Evolutionary conservation across 2,888 invertebrate genomes (phyloP).

Genomic region (Blastobasis adustella): DNA sequence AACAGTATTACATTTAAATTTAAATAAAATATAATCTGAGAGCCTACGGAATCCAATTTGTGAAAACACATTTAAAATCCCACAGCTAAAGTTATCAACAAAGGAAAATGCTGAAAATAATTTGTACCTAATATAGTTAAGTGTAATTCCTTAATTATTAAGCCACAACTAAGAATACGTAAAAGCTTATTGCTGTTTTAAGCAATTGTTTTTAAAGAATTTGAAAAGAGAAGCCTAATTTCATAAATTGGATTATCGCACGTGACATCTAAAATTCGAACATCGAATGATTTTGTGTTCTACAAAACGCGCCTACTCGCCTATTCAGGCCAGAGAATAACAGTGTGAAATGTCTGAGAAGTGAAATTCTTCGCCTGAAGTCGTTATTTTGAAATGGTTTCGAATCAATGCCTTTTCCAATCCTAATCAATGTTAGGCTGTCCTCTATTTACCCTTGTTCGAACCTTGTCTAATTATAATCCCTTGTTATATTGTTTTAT

Average conservation of each 20-base stretch:
- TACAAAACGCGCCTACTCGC: neutral
- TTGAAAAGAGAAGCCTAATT: constrained; percentile 24
- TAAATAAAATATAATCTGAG: constrained; percentile 21
- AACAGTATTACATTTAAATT: constrained; percentile 42
- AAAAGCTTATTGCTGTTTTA: constrained; percentile 54
- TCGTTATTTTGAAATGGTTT: no score
- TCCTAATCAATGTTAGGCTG: no score
- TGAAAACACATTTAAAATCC: constrained; percentile 32
- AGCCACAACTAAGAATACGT: constrained; percentile 26
- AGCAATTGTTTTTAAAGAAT: constrained; percentile 39
- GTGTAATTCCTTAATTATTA: constrained; percentile 26
- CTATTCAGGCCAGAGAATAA: no score
- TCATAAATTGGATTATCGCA: constrained; percentile 49
- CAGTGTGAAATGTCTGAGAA: no score
- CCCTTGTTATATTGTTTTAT: constrained; percentile 30
- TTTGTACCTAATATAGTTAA: constrained; percentile 36
- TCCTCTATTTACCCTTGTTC: constrained; percentile 1
- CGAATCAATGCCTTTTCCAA: no score
- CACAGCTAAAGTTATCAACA: constrained; percentile 13
- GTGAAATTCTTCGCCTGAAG: no score
- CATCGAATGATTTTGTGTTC: constrained; percentile 33
- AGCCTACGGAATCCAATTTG: constrained; percentile 32
- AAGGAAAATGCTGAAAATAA: constrained; percentile 30
- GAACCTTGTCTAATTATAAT: constrained; percentile 8
- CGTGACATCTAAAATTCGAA: constrained; percentile 22